Percentiles rank a stretch among this genome's conserved stretches.
Evolutionary conservation across 37 sponge, comb jelly and placozoan species (phyloP).

Genomic region (Spongilla lacustris): DNA sequence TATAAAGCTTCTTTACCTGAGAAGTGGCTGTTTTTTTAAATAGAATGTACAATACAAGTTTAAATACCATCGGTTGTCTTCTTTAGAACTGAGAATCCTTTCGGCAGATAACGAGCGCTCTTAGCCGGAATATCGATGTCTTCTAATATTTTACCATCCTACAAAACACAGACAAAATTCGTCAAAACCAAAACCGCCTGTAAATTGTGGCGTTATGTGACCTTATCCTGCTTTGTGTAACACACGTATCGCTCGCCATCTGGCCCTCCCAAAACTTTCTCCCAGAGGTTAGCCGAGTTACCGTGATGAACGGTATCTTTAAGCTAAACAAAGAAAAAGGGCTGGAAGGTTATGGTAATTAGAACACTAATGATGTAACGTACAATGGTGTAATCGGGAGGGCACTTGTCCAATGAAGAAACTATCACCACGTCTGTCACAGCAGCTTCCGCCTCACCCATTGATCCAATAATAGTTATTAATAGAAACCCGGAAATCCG

Average conservation of each 20-base stretch:
- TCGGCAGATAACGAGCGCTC: slow-evolving; percentile 18
- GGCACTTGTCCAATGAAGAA: slow-evolving; percentile 44
- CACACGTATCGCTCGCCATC: slow-evolving; percentile 64
- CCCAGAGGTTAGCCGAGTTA: slow-evolving; percentile 74
- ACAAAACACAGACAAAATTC: not conserved
- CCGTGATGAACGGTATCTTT: not conserved
- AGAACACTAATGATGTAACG: slow-evolving; percentile 5
- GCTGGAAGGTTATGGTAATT: too few species aligned
- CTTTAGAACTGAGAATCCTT: slow-evolving; percentile 42
- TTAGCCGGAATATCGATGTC: slow-evolving; percentile 59
- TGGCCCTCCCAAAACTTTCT: slow-evolving; percentile 69
- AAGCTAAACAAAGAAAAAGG: too few species aligned
- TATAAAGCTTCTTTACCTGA: slow-evolving; percentile 50
- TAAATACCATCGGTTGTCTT: slow-evolving; percentile 57
- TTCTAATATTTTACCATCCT: slow-evolving; percentile 52
- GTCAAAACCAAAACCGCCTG: not conserved
- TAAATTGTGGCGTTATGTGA: not conserved
- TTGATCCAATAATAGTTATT: not conserved
- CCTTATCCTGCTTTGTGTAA: slow-evolving; percentile 55
- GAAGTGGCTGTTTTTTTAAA: not conserved
- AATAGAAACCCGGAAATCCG: not conserved
- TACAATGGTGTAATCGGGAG: slow-evolving; percentile 73
- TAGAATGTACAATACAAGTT: not conserved
- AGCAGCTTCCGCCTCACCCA: slow-evolving; percentile 44
- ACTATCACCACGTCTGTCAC: slow-evolving; percentile 72